These are phyloP conservation scores for Helicorthomorpha holstii DNA, from an alignment of 1,140 invertebrate species.

Conservation along the genomic window DNA sequence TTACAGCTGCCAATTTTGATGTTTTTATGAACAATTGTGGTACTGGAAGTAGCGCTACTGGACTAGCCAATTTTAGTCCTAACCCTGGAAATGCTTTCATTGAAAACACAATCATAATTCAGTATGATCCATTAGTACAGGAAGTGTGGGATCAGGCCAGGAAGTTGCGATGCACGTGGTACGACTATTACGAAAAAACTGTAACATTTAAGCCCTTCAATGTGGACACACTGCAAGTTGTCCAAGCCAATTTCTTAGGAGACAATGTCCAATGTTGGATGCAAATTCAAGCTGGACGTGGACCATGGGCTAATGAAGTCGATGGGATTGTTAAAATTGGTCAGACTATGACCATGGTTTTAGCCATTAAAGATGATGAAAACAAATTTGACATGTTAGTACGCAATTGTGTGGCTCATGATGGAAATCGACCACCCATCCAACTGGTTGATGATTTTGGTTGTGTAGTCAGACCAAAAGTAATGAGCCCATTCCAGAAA, in stretches of 20 bases:
- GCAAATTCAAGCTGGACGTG: slow-evolving; percentile 81
- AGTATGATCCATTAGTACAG: slow-evolving; percentile 70
- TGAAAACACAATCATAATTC: slow-evolving; percentile 87
- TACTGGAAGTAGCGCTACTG: slow-evolving; percentile 62
- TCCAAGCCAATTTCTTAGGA: slow-evolving; percentile 83
- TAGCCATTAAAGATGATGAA: slow-evolving; percentile 87
- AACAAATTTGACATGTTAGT: slow-evolving; percentile 92
- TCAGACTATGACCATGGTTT: slow-evolving; percentile 89
- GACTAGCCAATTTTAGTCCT: slow-evolving; percentile 36
- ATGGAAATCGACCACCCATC: slow-evolving; percentile 70
- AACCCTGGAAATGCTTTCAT: slow-evolving; percentile 70
- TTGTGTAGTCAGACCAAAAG: slow-evolving; percentile 78
- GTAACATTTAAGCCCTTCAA: slow-evolving; percentile 79
- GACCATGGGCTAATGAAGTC: slow-evolving; percentile 85
- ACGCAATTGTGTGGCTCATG: slow-evolving; percentile 81
- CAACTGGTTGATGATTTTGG: slow-evolving; percentile 81
- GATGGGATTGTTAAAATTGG: slow-evolving; percentile 88
- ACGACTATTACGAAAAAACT: slow-evolving; percentile 86
- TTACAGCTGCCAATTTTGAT: slow-evolving; percentile 75
- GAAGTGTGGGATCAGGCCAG: slow-evolving; percentile 43
- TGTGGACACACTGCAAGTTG: slow-evolving; percentile 82
- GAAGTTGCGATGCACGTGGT: slow-evolving; percentile 80
- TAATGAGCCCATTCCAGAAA: slow-evolving; percentile 85
- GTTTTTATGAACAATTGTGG: slow-evolving; percentile 81
- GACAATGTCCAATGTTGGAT: slow-evolving; percentile 92